Base-by-base conservation (phyloP, 2,113 vertebrate species). In the Speoplatyrhinus poulsoni region DNA sequence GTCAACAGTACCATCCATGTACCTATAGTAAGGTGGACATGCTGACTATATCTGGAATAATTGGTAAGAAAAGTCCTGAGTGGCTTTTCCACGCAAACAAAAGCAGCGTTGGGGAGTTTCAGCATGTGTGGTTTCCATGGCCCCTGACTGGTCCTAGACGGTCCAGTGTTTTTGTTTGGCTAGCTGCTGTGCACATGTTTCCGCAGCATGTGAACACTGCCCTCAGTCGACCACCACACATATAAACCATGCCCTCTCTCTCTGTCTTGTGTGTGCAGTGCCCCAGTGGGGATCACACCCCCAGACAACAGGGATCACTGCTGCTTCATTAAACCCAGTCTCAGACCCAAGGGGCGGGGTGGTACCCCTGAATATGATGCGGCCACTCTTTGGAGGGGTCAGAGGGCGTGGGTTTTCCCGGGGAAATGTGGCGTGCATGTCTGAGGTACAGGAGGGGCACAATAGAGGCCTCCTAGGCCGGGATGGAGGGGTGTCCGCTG, bases 301-400 rank as follows among this genome's bases (percentile, higher is more conserved):
- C 75, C 77, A 85, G 61, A 92, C 91, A 93, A 92, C 65, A 60
- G 72, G 77, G 84, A 90, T 93, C 85, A 90, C 84, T 76, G 67
- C 67, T 68, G 89, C 91, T 88, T 91, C 88, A 91, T 93, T 92
- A 89, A 84, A 80, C 67, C 81, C 67, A 83, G 65, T 85, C 70
- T 80, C 86, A 83, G 75, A 75, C 73, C 81, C 59, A 47, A 72
- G 50, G 66, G 46, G 53, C 7, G 79, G 79, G 67, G 59, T 52
- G 62, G 72, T 67, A 58, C n/a, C 67, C 69, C 76, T 82, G 81
- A 82, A 85, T 81, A 80, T 46, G 46, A 73, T 46, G 54, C 71
- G 79, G 78, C 26, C 69, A 10, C 61, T 71, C 8, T 50, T 54
- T 46, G 81, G 60, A 52, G 57, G 67, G 64, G 53, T 48, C 58